phyloP scores from a whole-genome alignment of 2,797 vertebrate genomes.

The Bradypus variegatus region DNA sequence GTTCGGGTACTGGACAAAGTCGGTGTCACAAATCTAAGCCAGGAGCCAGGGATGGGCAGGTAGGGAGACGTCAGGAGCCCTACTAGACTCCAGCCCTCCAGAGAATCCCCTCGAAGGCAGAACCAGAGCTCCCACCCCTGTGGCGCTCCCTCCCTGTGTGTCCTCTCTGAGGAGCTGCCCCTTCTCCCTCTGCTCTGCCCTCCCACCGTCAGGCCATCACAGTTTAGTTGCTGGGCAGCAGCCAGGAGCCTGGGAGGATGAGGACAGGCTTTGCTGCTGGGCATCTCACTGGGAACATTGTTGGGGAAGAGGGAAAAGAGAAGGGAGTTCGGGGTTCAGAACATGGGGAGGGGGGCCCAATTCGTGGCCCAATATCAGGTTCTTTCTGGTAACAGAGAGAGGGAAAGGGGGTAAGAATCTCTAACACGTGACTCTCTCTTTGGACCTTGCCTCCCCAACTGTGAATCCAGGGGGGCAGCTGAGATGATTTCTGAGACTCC shows the following conservation, averaged over 20 bases:
- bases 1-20: conserved; percentile 66
- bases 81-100: neutral
- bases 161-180: neutral
- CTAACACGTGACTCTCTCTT: neutral
- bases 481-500: neutral
- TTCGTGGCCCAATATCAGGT: neutral
- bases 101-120: neutral
- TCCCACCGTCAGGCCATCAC: neutral
- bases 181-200: neutral
- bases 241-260: neutral
- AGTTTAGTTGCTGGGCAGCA: neutral
- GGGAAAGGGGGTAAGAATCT: neutral
- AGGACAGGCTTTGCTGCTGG: neutral
- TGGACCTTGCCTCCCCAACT: neutral
- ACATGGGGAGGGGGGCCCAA: neutral
- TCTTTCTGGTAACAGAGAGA: neutral
- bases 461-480: neutral
- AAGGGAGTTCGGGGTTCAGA: neutral
- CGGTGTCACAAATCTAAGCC: conserved; percentile 72
- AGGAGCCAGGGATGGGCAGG: neutral
- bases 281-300: neutral
- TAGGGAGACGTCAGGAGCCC: neutral
- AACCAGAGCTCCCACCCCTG: neutral
- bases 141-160: neutral
- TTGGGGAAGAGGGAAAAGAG: neutral